phyloP scores from a whole-genome alignment of 2,888 invertebrate species.

The Lordiphosa fenestrarum region DNA sequence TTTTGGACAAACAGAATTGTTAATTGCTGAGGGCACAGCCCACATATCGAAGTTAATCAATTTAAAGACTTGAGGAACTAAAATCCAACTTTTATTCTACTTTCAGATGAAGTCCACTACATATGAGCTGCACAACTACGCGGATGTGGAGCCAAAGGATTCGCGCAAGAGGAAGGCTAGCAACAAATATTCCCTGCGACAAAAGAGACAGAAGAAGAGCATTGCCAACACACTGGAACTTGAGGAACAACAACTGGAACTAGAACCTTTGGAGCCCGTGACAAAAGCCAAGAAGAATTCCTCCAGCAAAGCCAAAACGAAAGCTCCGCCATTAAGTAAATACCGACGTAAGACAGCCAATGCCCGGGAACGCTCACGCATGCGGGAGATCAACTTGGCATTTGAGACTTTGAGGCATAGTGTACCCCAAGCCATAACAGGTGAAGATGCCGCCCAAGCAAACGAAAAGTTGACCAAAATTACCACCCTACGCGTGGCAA shows the following conservation, averaged over 20 bases:
- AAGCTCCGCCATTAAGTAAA: constrained; percentile 90
- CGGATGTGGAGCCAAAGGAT: constrained; percentile 46
- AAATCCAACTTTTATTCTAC: constrained; percentile 25
- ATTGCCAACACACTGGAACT: constrained; percentile 39
- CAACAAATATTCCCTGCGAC: constrained; percentile 85
- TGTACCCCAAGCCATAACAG: constrained; percentile 83
- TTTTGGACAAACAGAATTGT: constrained; percentile 52
- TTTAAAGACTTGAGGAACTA: constrained; percentile 13
- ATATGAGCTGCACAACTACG: constrained; percentile 70
- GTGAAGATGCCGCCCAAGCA: constrained; percentile 80
- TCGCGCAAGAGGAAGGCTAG: constrained; percentile 49
- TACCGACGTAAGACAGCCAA: constrained; percentile 95
- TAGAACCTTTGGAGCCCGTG: constrained; percentile 15
- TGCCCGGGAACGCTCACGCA: constrained; percentile 91
- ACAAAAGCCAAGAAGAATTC: constrained; percentile 24
- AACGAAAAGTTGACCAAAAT: constrained; percentile 94
- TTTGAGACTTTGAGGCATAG: constrained; percentile 90
- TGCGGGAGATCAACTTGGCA: constrained; percentile 94
- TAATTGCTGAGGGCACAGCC: constrained; percentile 62
- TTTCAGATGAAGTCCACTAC: constrained; percentile 66
- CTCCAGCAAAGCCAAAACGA: constrained; percentile 82
- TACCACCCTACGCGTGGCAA: constrained; percentile 91
- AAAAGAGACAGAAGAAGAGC: constrained; percentile 82
- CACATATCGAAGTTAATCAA: constrained; percentile 28
- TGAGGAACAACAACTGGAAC: constrained; percentile 8